Base-by-base conservation (phyloP, 2,888 invertebrate genomes). In the Therioaphis trifolii region DNA sequence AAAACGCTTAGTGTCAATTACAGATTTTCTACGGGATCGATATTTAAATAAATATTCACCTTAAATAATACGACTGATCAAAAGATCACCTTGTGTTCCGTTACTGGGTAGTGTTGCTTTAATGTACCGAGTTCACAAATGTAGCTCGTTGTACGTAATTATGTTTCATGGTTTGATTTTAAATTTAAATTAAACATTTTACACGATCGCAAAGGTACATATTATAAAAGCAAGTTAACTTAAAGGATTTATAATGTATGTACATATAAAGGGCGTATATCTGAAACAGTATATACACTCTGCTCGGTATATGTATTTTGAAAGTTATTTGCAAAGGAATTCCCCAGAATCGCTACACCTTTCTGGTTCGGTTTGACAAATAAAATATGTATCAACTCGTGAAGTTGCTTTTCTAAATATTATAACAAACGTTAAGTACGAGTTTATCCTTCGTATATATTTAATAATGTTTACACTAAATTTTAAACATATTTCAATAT, bases 141-240 rank as follows among this genome's bases (percentile, higher is more conserved):
- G n/a, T 14, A 21, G 21, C 5, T 21, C 0, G 21, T n/a, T 72
- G n/a, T n/a, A n/a, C n/a, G n/a, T 49, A 27, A 49, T 49, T 72
- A 35, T 72, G 27, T 72, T 49, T 35, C 29, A 72, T 4, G 12
- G 27, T 72, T 63, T 63, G 14, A 58, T 46, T 63, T 63, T 63
- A 76, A 35, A 63, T 63, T 77, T 66, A 77, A 66, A 77, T 77
- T 77, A 66, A 66, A 77, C 49, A 66, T 66, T 63, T 76, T 49
- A 46, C 46, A 46, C 77, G 15, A 49, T 66, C 49, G 49, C 63
- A 35, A 66, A 77, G 66, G 66, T 66, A 66, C 49, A 77, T 35
- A 61, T 75, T 63, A 77, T 77, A 52, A 66, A 68, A 52, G 35
- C 77, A 24, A 66, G 66, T 78, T 52, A 52, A 77, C 46, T 29